Evolutionary conservation across 64 coral and sea anemone genomes (phyloP).

Genomic region (Anthopleura sola): DNA sequence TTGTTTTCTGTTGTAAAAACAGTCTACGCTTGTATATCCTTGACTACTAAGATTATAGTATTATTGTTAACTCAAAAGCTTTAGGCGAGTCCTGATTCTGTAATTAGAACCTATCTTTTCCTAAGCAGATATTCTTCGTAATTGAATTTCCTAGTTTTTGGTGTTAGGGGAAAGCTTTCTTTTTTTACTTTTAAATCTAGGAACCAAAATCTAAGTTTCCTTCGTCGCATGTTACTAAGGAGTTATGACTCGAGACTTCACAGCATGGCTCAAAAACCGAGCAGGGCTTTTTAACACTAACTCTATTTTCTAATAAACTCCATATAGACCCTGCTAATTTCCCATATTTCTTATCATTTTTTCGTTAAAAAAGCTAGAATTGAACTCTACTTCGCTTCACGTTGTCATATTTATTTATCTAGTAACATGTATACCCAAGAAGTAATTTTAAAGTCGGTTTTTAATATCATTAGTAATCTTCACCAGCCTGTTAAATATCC

Average conservation of each 20-base stretch:
- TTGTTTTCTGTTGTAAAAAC: neutral
- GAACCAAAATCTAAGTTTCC: neutral
- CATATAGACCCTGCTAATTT: neutral
- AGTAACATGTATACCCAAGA: neutral
- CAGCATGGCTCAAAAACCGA: neutral
- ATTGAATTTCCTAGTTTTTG: neutral
- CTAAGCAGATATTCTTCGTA: neutral
- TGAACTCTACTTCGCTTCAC: neutral
- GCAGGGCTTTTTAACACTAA: neutral
- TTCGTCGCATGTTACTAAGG: neutral
- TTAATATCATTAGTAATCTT: neutral
- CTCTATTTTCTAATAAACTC: neutral
- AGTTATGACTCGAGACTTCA: neutral
- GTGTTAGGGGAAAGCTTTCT: neutral
- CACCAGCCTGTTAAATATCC: neutral
- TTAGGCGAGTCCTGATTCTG: neutral
- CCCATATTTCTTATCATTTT: neutral
- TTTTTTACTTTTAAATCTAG: neutral
- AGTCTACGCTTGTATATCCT: neutral
- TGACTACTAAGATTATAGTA: neutral
- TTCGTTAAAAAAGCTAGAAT: neutral
- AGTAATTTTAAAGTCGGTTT: neutral
- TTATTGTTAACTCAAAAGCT: neutral
- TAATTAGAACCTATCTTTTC: neutral
- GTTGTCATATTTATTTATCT: neutral